Evolutionary conservation across 2,888 invertebrate species (phyloP).

Genomic region (Ephialtes manifestator): DNA sequence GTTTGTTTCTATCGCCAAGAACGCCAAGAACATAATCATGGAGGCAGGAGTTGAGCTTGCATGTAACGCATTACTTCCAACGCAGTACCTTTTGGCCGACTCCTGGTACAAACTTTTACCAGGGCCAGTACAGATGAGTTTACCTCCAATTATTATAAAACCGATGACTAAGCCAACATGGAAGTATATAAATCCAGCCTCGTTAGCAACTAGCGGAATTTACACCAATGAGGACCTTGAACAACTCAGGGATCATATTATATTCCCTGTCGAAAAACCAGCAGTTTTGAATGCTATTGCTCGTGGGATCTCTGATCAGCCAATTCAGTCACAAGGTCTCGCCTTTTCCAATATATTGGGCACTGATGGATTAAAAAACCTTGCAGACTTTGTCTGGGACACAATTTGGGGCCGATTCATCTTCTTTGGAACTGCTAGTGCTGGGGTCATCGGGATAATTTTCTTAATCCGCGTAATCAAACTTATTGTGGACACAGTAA

Average conservation of each 20-base stretch:
- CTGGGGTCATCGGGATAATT: background rate
- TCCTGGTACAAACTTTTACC: too few relatives aligned
- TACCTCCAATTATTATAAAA: too few relatives aligned
- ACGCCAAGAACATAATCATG: too few relatives aligned
- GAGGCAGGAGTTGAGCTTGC: too few relatives aligned
- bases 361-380: background rate
- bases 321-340: too few relatives aligned
- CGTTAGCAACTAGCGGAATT: slow-evolving; percentile 3
- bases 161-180: too few relatives aligned
- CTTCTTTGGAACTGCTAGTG: background rate
- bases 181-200: too few relatives aligned
- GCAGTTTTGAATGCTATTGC: slow-evolving; percentile 28
- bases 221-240: slow-evolving; percentile 45
- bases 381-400: slow-evolving; percentile 19
- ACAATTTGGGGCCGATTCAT: background rate
- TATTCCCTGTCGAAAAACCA: slow-evolving; percentile 55
- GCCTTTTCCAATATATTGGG: too few relatives aligned
- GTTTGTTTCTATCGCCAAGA: too few relatives aligned
- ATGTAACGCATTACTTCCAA: too few relatives aligned
- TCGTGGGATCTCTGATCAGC: slow-evolving; percentile 15
- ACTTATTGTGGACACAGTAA: slow-evolving; percentile 27
- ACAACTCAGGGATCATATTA: slow-evolving; percentile 35
- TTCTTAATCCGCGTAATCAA: background rate
- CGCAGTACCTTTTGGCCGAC: too few relatives aligned
- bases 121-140: too few relatives aligned